Evolutionary conservation across 1,140 invertebrate genomes (phyloP).

Genomic region (Berghia stephanieae): DNA sequence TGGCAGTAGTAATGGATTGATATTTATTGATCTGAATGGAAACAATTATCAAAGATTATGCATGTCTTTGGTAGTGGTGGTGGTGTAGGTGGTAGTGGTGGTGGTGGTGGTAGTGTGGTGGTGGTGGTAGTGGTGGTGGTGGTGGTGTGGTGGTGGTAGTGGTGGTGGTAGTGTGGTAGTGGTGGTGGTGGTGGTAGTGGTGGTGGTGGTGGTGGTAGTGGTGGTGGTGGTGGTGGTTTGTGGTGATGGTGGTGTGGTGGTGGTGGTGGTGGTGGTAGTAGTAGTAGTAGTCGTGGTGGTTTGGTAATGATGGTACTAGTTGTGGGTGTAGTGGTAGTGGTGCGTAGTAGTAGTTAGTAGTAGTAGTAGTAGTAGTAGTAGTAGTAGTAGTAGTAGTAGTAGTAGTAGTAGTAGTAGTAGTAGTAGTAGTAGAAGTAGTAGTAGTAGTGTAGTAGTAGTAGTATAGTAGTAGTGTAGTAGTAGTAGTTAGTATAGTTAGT

Average conservation of each 20-base stretch:
- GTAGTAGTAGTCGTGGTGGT: background rate
- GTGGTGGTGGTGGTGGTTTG: background rate
- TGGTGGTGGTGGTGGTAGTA: slow-evolving; percentile 1
- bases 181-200: background rate
- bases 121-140: background rate
- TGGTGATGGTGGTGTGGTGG: no score
- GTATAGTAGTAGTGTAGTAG: no score
- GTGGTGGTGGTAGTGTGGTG: background rate
- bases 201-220: background rate
- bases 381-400: slow-evolving; percentile 28
- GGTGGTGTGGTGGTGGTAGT: no score
- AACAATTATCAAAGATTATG: background rate
- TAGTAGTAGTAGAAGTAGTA: slow-evolving; percentile 1
- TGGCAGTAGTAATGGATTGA: background rate
- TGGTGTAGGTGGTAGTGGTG: no score
- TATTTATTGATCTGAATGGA: background rate
- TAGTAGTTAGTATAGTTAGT: no score
- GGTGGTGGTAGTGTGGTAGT: no score
- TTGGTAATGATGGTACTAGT: background rate
- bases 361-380: slow-evolving; percentile 18
- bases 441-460: no score
- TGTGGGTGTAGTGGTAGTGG: background rate
- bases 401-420: slow-evolving; percentile 24
- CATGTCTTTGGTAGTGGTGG: no score
- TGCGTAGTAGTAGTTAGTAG: background rate